These are phyloP conservation scores for Emydocephalus ijimae DNA, from an alignment of 2,113 vertebrate species.

Conservation along the genomic window DNA sequence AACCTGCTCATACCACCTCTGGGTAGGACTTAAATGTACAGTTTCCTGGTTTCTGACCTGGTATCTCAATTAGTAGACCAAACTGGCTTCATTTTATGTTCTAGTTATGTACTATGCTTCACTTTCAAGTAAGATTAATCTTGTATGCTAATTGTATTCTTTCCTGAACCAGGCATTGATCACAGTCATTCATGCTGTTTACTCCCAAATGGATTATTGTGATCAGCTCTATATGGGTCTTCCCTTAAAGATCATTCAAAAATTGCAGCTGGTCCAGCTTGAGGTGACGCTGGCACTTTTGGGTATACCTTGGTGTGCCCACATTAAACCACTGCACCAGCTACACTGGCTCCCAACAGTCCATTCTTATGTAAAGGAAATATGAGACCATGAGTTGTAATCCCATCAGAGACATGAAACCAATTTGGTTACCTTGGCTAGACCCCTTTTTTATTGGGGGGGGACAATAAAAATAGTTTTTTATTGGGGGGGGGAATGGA, in stretches of 20 bases:
- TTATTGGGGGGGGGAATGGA: not conserved
- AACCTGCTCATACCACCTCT: too few relatives aligned
- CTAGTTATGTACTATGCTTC: not conserved
- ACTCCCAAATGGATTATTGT: not conserved
- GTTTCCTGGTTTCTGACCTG: not conserved
- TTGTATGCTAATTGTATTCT: not conserved
- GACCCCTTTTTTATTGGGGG: too few relatives aligned
- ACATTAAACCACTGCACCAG: not conserved
- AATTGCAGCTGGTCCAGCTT: not conserved
- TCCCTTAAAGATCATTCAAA: not conserved
- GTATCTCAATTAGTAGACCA: not conserved
- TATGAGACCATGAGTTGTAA: too few relatives aligned
- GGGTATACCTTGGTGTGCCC: not conserved
- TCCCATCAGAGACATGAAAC: too few relatives aligned
- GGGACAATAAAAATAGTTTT: too few relatives aligned
- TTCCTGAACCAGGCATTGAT: not conserved
- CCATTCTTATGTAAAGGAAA: not conserved
- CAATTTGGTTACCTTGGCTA: too few relatives aligned
- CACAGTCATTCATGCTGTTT: not conserved
- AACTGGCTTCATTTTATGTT: not conserved
- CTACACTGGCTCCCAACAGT: not conserved
- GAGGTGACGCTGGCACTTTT: not conserved
- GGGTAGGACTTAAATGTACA: not conserved
- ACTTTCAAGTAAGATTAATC: not conserved
- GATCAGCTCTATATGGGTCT: not conserved